Evolutionary conservation across 2,888 invertebrate species (phyloP).

Genomic region (Oegoconia quadripuncta): DNA sequence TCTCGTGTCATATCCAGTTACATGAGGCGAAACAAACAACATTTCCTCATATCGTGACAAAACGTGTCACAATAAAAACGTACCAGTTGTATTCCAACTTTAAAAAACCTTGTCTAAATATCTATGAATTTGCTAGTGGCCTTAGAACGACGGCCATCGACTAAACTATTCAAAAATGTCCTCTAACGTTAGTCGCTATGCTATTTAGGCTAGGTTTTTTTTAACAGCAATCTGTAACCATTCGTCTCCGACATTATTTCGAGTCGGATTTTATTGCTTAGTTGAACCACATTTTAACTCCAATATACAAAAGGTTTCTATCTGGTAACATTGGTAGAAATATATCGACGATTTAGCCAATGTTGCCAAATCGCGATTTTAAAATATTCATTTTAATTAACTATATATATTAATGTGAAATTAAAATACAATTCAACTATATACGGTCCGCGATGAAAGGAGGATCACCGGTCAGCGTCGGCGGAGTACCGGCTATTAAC

Average conservation of each 20-base stretch:
- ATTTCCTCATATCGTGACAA: constrained; percentile 12
- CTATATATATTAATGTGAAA: no score
- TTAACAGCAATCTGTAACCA: constrained; percentile 14
- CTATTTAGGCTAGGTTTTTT: constrained; percentile 20
- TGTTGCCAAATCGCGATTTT: no score
- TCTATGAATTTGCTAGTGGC: constrained; percentile 6
- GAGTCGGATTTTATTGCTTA: constrained; percentile 25
- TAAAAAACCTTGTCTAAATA: constrained; percentile 20
- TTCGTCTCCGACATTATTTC: constrained; percentile 32
- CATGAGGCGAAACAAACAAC: constrained; percentile 20
- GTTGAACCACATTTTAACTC: constrained; percentile 7
- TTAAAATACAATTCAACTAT: no score
- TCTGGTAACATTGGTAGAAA: no score
- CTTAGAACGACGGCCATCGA: constrained; percentile 5
- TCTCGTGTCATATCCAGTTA: constrained; percentile 29
- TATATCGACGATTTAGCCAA: no score
- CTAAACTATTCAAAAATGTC: constrained; percentile 7
- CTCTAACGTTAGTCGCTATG: not conserved
- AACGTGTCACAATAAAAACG: constrained; percentile 15
- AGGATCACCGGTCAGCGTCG: no score
- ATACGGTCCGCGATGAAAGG: no score
- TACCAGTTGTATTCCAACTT: constrained; percentile 13
- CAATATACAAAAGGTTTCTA: no score
- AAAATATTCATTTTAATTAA: no score
- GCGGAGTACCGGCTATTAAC: no score